phyloP scores from a whole-genome alignment of 1,140 invertebrate genomes.

The Tachypleus tridentatus region DNA sequence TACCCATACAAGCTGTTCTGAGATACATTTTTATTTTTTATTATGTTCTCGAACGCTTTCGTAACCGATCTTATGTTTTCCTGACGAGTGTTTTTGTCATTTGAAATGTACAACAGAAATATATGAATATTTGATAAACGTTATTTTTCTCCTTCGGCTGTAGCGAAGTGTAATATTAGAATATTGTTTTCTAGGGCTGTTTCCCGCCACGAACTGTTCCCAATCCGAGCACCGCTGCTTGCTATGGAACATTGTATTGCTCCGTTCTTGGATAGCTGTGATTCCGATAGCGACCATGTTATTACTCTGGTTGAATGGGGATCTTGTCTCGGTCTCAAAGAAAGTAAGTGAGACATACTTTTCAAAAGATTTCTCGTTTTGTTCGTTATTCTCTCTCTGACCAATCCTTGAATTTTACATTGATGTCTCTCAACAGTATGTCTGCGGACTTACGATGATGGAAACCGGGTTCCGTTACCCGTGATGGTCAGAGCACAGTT shows the following conservation, averaged over 20 bases:
- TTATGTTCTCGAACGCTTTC: no score
- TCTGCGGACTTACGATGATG: background rate
- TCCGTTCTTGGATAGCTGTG: constrained; percentile 81
- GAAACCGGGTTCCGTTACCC: no score
- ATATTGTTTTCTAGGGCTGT: constrained; percentile 42
- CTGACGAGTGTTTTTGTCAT: no score
- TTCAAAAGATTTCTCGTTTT: background rate
- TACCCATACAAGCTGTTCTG: no score
- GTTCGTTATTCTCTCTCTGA: background rate
- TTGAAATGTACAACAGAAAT: no score
- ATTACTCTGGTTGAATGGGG: constrained; percentile 83
- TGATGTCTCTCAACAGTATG: no score
- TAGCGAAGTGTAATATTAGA: no score
- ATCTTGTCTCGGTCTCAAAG: constrained; percentile 69
- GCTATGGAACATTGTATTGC: constrained; percentile 88
- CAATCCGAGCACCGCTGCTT: constrained; percentile 80
- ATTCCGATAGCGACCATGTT: constrained; percentile 70
- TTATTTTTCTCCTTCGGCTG: no score
- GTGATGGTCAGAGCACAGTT: background rate
- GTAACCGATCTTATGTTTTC: no score
- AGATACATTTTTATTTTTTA: no score
- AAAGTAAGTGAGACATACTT: constrained; percentile 36
- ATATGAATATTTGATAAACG: no score
- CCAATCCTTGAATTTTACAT: no score
- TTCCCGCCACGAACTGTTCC: constrained; percentile 86